Evolutionary conservation across 2,797 vertebrate genomes (phyloP), one percentile per base, ranked within the genome.

Genomic region (Melanogrammus aeglefinus): DNA sequence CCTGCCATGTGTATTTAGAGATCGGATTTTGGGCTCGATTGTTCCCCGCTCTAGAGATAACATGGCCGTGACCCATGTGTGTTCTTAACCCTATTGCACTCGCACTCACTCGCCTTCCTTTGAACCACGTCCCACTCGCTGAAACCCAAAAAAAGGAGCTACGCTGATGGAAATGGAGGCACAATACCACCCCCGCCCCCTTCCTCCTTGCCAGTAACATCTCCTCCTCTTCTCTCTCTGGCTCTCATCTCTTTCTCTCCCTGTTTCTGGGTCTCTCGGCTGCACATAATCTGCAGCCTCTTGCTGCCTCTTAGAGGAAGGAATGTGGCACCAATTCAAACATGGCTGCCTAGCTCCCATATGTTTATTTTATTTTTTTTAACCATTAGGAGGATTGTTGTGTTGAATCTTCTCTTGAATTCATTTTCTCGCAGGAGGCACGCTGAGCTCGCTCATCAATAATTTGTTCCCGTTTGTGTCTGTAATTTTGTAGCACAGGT

Each of bases 301-400:
- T 83, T 93, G 88, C 91, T 93, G 93, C 93, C 92, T 92, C 91
- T 91, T 33, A 78, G 83, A 91, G 93, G 92, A 92, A 91, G 90
- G 91, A 94, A 94, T 92, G 91, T 71, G 86, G 86, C 83, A 88
- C 75, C 73, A 69, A 27, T 69, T 27, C 63, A 69, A 27, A 10
- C 63, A 69, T 69, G 63, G 63, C 63, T 69, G 21, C 57, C 57
- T 63, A 4, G 8, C n/a, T 10, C n/a, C 21, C 57, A 63, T 24
- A 9, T 9, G 57, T 21, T 57, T 57, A 6, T 18, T 57, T 9
- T 2, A 8, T 57, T 3, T 63, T 27, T 69, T 69, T 27, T 69
- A 27, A 27, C 63, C n/a, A 27, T 69, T 69, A 12, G 0, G 63
- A 66, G 63, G 63, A 69, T 69, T 12, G 24, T 69, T 69, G 41